A percentile compares a stretch with the other conserved stretches of the same genome.
phyloP scores from a whole-genome alignment of 2,797 vertebrate genomes.

The Poeciliopsis paucimaculata region DNA sequence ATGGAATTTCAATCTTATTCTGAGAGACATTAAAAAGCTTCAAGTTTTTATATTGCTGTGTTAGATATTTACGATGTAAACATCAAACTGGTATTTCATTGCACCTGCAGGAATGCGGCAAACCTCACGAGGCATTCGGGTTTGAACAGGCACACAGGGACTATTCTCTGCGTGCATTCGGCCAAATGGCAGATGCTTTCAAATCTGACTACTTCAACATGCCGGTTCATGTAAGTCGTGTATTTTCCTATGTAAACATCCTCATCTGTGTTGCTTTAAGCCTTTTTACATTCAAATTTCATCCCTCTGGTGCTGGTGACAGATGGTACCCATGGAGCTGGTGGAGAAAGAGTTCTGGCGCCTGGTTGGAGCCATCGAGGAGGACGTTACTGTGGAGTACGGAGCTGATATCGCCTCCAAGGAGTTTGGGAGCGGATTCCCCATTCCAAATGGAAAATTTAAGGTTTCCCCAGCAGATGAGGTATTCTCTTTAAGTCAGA shows the following conservation, averaged over 20 bases:
- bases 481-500: constrained; percentile 68
- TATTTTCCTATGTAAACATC: not conserved
- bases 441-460: constrained; percentile 89
- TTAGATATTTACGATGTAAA: constrained; percentile 6
- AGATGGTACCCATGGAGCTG: constrained; percentile 98
- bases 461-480: constrained; percentile 91
- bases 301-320: constrained; percentile 5
- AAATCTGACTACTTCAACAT: constrained; percentile 99
- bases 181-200: constrained; percentile 97
- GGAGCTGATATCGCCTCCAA: constrained; percentile 97
- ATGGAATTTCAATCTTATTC: not conserved
- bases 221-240: constrained; percentile 93
- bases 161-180: constrained; percentile 93
- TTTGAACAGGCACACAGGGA: constrained; percentile 96
- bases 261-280: not conserved
- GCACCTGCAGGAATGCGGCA: constrained; percentile 88
- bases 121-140: constrained; percentile 96
- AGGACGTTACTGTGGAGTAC: constrained; percentile 97
- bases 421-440: constrained; percentile 97
- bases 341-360: constrained; percentile 99
- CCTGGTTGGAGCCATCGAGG: constrained; percentile 93
- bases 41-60: not conserved
- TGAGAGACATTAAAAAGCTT: not conserved
- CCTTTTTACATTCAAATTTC: not conserved
- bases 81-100: constrained; percentile 7